Base-by-base conservation (phyloP, 2,797 vertebrate genomes). In the Champsocephalus gunnari region DNA sequence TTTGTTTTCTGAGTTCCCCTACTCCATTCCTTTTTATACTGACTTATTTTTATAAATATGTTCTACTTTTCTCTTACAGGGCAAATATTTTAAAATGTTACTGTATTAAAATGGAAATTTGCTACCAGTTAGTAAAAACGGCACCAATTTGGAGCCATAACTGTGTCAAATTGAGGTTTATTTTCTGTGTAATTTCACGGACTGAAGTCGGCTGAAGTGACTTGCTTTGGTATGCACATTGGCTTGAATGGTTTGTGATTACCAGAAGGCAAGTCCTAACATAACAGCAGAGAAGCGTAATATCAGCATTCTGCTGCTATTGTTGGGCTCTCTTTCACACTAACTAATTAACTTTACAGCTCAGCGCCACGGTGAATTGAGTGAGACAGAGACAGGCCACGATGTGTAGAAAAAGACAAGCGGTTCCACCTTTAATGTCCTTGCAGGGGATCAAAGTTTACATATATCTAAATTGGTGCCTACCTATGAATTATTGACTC, bases 321-420 rank as follows among this genome's bases (percentile, higher is more conserved):
- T 79, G 73, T 73, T 73, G 48, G 69, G 19, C 58, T 66, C 21
- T 65, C 12, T 3, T 79, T 81, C 74, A 75, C 57, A 66, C 69
- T 65, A 72, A 74, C 73, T 77, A 77, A 81, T 82, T 76, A 71
- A 71, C 71, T 72, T 68, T 81, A 62, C 80, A 67, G 67, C 58
- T 44, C 50, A 57, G 69, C 57, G 57, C 28, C 56, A 17, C 24
- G 59, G 56, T 81, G 38, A 73, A 74, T 13, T 56, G 49, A 73
- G 51, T 64, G 56, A 68, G n/a, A 63, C 64, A 66, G 45, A 79
- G 50, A 66, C 28, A 63, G 61, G 32, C 14, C 12, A n/a, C 38
- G 38, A 28, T 74, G 51, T 65, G 34, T 55, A 9, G 57, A 56
- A 51, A 61, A 65, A 34, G 58, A 54, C 38, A 34, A 69, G 47